Evolutionary conservation across 2,888 invertebrate species (phyloP).

Genomic region (Leucania comma): DNA sequence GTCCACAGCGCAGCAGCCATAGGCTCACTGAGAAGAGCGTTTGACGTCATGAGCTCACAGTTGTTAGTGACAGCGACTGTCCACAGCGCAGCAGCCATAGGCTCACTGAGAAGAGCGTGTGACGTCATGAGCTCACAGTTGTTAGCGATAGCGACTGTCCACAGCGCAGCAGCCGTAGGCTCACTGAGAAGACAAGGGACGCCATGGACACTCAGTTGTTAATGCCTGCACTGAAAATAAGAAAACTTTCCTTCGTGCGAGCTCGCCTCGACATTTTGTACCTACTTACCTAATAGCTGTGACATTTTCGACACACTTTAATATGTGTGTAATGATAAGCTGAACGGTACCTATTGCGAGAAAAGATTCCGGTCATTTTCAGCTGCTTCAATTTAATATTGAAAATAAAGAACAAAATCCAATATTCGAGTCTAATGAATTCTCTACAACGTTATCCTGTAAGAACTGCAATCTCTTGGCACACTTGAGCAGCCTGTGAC

Average conservation of each 20-base stretch:
- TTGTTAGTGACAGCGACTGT: neutral
- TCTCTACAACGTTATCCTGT: neutral
- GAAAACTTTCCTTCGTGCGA: slow-evolving; percentile 5
- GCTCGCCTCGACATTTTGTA: neutral
- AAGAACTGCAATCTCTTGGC: neutral
- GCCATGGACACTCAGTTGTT: neutral
- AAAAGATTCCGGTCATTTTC: slow-evolving; percentile 7
- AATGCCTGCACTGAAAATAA: neutral
- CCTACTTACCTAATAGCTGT: slow-evolving; percentile 29
- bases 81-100: neutral
- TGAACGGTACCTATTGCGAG: slow-evolving; percentile 8
- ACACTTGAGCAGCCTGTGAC: too few species aligned
- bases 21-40: neutral
- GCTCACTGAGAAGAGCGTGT: neutral
- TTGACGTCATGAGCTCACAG: neutral
- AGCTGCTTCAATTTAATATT: neutral
- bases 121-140: neutral
- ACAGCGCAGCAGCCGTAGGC: neutral
- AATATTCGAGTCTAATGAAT: neutral
- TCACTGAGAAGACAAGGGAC: neutral
- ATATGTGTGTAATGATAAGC: slow-evolving; percentile 52
- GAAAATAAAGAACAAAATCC: neutral
- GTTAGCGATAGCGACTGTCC: neutral
- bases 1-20: too few species aligned
- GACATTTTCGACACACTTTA: slow-evolving; percentile 42